phyloP scores from a whole-genome alignment of 2,888 invertebrate species.

The Muschampia plurimacula region DNA sequence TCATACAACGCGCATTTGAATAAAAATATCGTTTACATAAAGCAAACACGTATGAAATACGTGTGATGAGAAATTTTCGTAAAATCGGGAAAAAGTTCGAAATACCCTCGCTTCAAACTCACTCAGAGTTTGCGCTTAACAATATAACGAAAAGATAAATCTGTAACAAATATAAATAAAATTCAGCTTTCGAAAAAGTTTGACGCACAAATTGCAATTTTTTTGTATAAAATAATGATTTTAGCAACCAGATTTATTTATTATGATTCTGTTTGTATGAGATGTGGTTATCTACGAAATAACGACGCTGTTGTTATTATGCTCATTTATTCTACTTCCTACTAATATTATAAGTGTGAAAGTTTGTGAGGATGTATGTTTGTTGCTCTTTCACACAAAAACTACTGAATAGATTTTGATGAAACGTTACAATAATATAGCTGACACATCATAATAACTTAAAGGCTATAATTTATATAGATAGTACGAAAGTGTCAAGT shows the following conservation, averaged over 20 bases:
- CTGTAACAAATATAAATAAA: not conserved
- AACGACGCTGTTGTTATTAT: too few species aligned
- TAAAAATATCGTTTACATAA: not conserved
- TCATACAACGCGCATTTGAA: not conserved
- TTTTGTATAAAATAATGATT: not conserved
- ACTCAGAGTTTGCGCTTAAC: not conserved
- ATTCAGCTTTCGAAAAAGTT: constrained; percentile 1
- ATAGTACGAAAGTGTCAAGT: too few species aligned
- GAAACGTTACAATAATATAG: too few species aligned
- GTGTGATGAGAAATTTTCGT: constrained; percentile 1
- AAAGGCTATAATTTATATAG: too few species aligned
- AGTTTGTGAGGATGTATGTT: too few species aligned
- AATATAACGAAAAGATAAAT: constrained; percentile 8
- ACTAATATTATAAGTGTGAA: too few species aligned
- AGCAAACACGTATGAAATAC: not conserved
- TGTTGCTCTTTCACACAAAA: too few species aligned
- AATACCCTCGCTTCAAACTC: not conserved
- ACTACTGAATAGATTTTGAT: too few species aligned
- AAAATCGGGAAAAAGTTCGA: not conserved
- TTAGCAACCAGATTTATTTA: not conserved
- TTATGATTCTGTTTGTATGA: not conserved
- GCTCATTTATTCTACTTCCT: too few species aligned
- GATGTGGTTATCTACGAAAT: too few species aligned
- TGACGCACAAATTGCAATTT: not conserved
- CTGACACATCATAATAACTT: too few species aligned